These are phyloP conservation scores for Zelleria hepariella DNA, from an alignment of 2,888 invertebrate species.

Conservation along the genomic window DNA sequence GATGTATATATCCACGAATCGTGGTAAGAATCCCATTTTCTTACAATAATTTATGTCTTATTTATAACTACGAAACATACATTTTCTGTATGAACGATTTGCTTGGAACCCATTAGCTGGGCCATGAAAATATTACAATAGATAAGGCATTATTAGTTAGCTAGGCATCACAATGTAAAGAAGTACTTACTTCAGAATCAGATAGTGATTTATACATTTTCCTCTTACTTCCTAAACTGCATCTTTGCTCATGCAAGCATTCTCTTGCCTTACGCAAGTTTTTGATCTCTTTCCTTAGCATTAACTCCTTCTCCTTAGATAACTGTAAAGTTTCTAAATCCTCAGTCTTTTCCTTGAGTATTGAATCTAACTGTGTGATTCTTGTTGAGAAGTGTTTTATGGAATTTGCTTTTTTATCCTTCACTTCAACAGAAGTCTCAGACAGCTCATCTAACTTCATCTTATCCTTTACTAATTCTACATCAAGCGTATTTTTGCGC, in stretches of 20 bases:
- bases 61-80: too few relatives aligned
- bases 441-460: conserved; percentile 64
- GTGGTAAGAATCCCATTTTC: too few relatives aligned
- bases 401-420: conserved; percentile 72
- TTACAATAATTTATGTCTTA: too few relatives aligned
- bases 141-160: not conserved
- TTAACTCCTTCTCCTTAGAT: conserved; percentile 73
- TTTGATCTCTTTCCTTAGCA: conserved; percentile 83
- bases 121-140: too few relatives aligned
- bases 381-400: conserved; percentile 76
- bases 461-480: conserved; percentile 73
- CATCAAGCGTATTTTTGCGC: conserved; percentile 76
- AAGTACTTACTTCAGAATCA: conserved; percentile 69
- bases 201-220: conserved; percentile 82
- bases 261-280: conserved; percentile 85
- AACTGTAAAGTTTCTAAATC: conserved; percentile 74
- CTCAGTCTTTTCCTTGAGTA: conserved; percentile 78
- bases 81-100: too few relatives aligned
- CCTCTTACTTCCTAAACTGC: conserved; percentile 80
- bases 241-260: conserved; percentile 81
- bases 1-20: too few relatives aligned
- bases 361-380: conserved; percentile 78
- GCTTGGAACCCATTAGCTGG: too few relatives aligned
- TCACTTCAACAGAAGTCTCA: conserved; percentile 64
- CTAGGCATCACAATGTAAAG: not conserved